Percentiles rank a stretch among this genome's conserved stretches.
phyloP scores from a whole-genome alignment of 1,140 invertebrate species.

The Dendroctonus valens region DNA sequence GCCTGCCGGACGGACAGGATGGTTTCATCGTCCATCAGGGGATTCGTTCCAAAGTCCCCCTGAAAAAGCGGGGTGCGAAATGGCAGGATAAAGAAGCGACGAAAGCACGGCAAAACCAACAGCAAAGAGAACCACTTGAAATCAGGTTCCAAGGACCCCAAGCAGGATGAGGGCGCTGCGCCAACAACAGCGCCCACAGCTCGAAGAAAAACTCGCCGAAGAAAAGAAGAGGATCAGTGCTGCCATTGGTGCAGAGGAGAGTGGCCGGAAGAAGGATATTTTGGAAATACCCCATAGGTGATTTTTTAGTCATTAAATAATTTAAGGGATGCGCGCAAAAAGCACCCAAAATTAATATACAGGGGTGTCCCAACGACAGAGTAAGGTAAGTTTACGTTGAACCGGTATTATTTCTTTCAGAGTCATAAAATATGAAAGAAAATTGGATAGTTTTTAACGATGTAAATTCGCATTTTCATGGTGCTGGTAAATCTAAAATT shows the following conservation, averaged over 20 bases:
- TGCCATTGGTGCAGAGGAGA: constrained; percentile 42
- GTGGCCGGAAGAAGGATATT: constrained; percentile 40
- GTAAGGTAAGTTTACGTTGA: too few species aligned
- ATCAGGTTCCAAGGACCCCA: not conserved
- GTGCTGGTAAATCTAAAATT: too few species aligned
- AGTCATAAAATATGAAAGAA: not conserved
- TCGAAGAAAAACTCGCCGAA: constrained; percentile 48
- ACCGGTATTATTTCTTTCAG: too few species aligned
- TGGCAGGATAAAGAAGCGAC: constrained; percentile 58
- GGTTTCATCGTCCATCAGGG: constrained; percentile 67
- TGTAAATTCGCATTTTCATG: too few species aligned
- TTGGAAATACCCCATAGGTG: constrained; percentile 38
- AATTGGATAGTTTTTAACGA: too few species aligned
- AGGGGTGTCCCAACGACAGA: too few species aligned
- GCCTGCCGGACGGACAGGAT: constrained; percentile 71
- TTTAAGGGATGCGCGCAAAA: too few species aligned
- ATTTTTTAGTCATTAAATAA: too few species aligned
- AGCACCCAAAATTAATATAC: too few species aligned
- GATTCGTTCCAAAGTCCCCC: constrained; percentile 69
- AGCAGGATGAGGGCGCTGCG: constrained; percentile 21
- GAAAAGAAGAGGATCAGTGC: constrained; percentile 49
- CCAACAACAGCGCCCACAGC: constrained; percentile 51
- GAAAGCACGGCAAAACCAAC: constrained; percentile 41
- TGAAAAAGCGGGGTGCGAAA: constrained; percentile 73
- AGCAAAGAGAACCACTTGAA: constrained; percentile 4